A percentile compares a stretch with the other conserved stretches of the same genome.
phyloP scores from a whole-genome alignment of 2,888 invertebrate genomes.

The Exephanes ischioxanthus region DNA sequence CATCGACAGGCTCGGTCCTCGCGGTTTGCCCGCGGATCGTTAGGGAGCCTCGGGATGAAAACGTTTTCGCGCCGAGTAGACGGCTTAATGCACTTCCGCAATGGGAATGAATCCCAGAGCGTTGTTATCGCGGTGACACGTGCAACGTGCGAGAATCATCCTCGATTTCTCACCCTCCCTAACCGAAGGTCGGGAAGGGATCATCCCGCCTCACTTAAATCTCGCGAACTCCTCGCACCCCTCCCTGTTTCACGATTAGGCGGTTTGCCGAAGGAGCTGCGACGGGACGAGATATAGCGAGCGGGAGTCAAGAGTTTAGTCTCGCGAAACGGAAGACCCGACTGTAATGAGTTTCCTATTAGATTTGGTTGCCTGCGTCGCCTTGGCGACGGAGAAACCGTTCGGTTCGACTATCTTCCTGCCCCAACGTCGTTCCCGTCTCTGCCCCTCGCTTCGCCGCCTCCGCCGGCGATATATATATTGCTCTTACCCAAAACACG shows the following conservation, averaged over 20 bases:
- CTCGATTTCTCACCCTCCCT: slow-evolving; percentile 6
- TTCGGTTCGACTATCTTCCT: slow-evolving; percentile 46
- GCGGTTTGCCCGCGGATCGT: slow-evolving; percentile 37
- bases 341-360: slow-evolving; percentile 84
- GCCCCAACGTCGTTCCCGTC: slow-evolving; percentile 22
- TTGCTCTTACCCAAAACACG: background rate
- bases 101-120: slow-evolving; percentile 50
- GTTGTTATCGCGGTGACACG: slow-evolving; percentile 67
- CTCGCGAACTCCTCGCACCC: slow-evolving; percentile 19
- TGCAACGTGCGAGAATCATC: slow-evolving; percentile 53
- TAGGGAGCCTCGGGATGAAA: slow-evolving; percentile 39
- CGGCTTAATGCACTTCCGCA: slow-evolving; percentile 61
- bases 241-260: slow-evolving; percentile 4
- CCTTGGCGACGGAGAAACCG: slow-evolving; percentile 76
- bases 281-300: slow-evolving; percentile 55
- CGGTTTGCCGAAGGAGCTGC: slow-evolving; percentile 58
- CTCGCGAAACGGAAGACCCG: slow-evolving; percentile 79
- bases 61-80: slow-evolving; percentile 53
- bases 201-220: slow-evolving; percentile 29
- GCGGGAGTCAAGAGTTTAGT: slow-evolving; percentile 79
- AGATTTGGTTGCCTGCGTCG: slow-evolving; percentile 81
- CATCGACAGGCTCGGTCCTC: slow-evolving; percentile 35
- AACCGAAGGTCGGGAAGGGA: background rate
- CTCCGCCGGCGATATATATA: background rate
- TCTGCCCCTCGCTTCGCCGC: slow-evolving; percentile 3